Conservation (phyloP, 37 sponge, comb jelly and placozoan species). For the Bolinopsis microptera region DNA sequence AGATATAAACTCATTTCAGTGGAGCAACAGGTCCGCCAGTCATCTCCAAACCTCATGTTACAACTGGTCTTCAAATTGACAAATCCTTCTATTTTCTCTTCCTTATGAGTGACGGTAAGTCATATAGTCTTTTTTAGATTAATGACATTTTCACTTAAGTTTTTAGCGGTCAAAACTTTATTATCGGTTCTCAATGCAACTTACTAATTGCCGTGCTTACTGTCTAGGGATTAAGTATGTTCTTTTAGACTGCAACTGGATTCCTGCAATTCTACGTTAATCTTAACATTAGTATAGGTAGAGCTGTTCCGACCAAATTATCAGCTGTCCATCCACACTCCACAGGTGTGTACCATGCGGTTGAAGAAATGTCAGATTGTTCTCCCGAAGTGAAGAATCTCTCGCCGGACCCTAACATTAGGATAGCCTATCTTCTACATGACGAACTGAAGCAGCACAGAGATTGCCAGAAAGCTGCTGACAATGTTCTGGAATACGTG, state of each 20-base stretch:
- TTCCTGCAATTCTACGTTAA: too few species aligned
- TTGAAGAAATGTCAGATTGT: constrained; percentile 62
- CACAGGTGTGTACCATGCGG: constrained; percentile 51
- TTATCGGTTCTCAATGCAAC: too few species aligned
- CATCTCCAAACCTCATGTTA: constrained; percentile 18
- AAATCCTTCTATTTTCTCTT: constrained; percentile 50
- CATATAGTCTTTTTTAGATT: neutral
- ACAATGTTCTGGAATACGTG: constrained; percentile 22
- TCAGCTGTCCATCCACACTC: too few species aligned
- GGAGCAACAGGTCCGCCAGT: constrained; percentile 20
- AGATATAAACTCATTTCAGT: neutral
- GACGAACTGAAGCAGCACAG: constrained; percentile 29
- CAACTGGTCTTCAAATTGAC: neutral
- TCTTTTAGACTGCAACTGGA: too few species aligned
- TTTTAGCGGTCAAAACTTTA: too few species aligned
- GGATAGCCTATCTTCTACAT: constrained; percentile 54
- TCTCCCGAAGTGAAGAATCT: neutral
- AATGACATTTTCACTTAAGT: neutral
- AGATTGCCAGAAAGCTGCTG: constrained; percentile 55
- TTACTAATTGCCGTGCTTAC: too few species aligned
- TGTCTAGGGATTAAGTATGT: too few species aligned
- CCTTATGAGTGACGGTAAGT: constrained; percentile 57
- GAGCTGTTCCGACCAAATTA: too few species aligned
- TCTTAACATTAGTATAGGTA: too few species aligned
- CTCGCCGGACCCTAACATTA: constrained; percentile 48